Percentiles rank a stretch among this genome's conserved stretches.
Conservation (phyloP, 1,140 invertebrate species). For the Odontomachus brunneus region DNA sequence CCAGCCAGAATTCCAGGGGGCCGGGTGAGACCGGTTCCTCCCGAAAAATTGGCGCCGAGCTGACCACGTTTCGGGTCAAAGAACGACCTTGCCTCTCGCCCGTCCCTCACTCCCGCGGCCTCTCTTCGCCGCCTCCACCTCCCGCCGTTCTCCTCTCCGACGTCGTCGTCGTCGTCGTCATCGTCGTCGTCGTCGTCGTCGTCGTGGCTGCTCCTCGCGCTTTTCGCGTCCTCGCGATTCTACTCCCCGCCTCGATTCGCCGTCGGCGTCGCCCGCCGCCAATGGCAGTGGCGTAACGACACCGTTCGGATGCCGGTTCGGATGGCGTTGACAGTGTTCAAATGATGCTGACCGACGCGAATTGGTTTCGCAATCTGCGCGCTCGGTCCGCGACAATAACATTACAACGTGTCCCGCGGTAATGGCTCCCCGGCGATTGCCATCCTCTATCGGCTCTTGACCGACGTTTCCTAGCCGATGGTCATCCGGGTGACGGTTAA, state of each 20-base stretch:
- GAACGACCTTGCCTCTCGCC: constrained; percentile 83
- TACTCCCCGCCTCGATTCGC: constrained; percentile 49
- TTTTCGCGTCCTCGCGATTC: constrained; percentile 72
- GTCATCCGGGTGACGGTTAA: background rate
- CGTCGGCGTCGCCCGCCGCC: constrained; percentile 54
- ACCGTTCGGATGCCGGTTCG: constrained; percentile 80
- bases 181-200: background rate
- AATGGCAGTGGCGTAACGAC: constrained; percentile 67
- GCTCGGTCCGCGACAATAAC: constrained; percentile 87
- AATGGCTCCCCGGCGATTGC: background rate
- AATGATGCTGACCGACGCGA: constrained; percentile 94
- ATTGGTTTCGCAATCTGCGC: constrained; percentile 99
- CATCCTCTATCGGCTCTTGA: background rate
- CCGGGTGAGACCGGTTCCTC: constrained; percentile 78
- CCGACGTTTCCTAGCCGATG: constrained; percentile 4
- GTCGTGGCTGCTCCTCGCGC: constrained; percentile 14
- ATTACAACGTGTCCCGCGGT: constrained; percentile 3
- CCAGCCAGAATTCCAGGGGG: constrained; percentile 73
- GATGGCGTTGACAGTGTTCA: constrained; percentile 85
- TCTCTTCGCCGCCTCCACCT: constrained; percentile 38
- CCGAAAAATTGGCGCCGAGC: constrained; percentile 82
- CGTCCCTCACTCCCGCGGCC: constrained; percentile 69
- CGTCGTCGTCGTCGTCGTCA: background rate
- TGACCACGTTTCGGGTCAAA: constrained; percentile 82
- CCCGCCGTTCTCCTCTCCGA: background rate